Percentiles rank a stretch among this genome's conserved stretches.
Conservation (phyloP, 2,113 vertebrate species). For the Peromyscus maniculatus region DNA sequence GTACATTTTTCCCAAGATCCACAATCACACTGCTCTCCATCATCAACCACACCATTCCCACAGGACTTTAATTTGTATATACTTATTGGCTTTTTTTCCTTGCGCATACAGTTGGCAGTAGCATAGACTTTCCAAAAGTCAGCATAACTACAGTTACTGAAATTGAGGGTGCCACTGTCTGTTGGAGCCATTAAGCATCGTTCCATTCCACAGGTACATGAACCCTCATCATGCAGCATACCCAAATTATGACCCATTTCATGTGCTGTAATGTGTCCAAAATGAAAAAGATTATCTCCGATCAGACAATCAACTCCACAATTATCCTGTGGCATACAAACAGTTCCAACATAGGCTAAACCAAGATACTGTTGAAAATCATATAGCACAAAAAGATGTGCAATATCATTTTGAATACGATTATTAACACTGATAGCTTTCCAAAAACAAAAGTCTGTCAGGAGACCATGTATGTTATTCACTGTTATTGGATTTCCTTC, state of each 20-base stretch:
- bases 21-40: constrained; percentile 58
- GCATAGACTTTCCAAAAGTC: accelerated
- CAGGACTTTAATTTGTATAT: accelerated
- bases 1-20: background rate
- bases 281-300: background rate
- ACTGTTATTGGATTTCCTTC: background rate
- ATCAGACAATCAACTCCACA: background rate
- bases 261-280: background rate
- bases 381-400: background rate
- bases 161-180: accelerated
- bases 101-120: background rate
- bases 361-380: background rate
- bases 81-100: background rate
- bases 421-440: accelerated
- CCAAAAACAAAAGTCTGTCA: background rate
- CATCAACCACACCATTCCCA: constrained; percentile 35
- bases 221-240: background rate
- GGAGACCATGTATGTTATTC: accelerated
- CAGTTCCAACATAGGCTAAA: background rate
- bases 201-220: background rate
- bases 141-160: constrained; percentile 79
- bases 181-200: background rate
- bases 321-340: background rate
- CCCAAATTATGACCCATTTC: constrained; percentile 51
- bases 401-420: background rate